Evolutionary conservation across 1,140 invertebrate genomes (phyloP).

Genomic region (Euura lappo): DNA sequence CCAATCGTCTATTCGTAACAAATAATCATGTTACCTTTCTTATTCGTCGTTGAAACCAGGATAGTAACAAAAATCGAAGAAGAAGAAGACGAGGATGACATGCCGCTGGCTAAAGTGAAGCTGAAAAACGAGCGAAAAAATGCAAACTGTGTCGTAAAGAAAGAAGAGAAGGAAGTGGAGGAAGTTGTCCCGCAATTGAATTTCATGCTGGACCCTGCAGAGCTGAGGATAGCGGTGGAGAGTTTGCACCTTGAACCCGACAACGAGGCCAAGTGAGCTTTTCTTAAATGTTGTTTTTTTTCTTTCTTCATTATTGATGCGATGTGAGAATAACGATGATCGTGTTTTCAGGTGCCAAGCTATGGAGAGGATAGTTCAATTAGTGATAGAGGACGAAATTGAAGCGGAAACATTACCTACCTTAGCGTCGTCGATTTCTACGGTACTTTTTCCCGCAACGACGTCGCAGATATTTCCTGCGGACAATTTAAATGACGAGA

Average conservation of each 20-base stretch:
- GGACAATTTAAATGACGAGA: conserved; percentile 60
- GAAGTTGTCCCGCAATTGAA: conserved; percentile 59
- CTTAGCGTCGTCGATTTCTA: conserved; percentile 62
- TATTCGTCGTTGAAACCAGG: conserved; percentile 29
- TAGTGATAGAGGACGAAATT: conserved; percentile 70
- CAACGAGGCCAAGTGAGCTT: conserved; percentile 59
- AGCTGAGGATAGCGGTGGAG: conserved; percentile 70
- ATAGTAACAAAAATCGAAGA: conserved; percentile 63
- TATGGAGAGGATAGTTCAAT: conserved; percentile 74
- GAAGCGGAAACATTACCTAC: conserved; percentile 68
- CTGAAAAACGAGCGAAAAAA: conserved; percentile 58
- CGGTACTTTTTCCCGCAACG: conserved; percentile 61
- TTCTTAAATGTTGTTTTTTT: conserved; percentile 32
- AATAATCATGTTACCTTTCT: background rate
- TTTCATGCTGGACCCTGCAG: conserved; percentile 64
- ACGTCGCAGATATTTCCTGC: conserved; percentile 59
- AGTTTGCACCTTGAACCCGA: conserved; percentile 70
- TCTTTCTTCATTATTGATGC: too few relatives aligned
- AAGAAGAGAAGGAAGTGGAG: conserved; percentile 51
- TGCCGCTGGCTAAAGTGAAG: conserved; percentile 75
- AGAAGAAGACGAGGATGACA: conserved; percentile 88
- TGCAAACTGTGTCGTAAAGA: conserved; percentile 50
- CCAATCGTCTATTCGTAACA: background rate
- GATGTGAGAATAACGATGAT: too few relatives aligned
- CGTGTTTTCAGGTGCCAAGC: conserved; percentile 64